Evolutionary conservation across 2,113 vertebrate genomes (phyloP), one percentile per base, ranked within the genome.

Genomic region (Rafetus swinhoei): DNA sequence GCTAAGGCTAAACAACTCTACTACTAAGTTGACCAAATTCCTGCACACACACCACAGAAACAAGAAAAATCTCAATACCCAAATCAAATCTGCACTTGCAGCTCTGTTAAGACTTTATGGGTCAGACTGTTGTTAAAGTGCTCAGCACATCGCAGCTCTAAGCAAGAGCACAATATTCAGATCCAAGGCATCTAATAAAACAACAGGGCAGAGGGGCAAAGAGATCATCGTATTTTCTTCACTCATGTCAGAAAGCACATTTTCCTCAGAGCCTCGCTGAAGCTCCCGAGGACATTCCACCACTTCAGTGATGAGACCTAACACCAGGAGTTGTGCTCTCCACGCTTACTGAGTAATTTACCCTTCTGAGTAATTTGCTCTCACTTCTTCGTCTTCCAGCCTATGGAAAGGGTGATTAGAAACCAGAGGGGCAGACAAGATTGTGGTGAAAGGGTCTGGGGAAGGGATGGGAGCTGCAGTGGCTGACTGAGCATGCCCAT

Each of bases 401-500:
- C 1, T 35, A 74, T 25, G 9, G 59, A 29, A 14, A 22, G 69
- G 25, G 10, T 29, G 15, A 15, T 59, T 29, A 87, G 65, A 90
- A 92, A 77, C 0, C 0, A 90, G 56, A 7, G 77, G 29, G 82
- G 12, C 29, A 74, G 18, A 81, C 5, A 76, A 69, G 1, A 7
- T 15, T 54, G 59, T 45, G 6, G 9, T 3, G 88, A 65, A 5
- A 94, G 2, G 15, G 3, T 81, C 27, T 27, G 11, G 3, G 74
- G 2, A 79, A 35, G 81, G 2, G 3, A 60, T 0, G n/a, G 3
- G 13, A n/a, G 4, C 1, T 87, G 4, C 72, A 89, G 45, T 25
- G 25, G 81, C 32, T 19, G 79, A 65, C 19, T 21, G 10, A 65
- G 29, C 15, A 59, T 32, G n/a, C 29, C 24, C 45, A 86, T 9